phyloP scores from a whole-genome alignment of 2,797 vertebrate genomes.

The Heterohyrax brucei region DNA sequence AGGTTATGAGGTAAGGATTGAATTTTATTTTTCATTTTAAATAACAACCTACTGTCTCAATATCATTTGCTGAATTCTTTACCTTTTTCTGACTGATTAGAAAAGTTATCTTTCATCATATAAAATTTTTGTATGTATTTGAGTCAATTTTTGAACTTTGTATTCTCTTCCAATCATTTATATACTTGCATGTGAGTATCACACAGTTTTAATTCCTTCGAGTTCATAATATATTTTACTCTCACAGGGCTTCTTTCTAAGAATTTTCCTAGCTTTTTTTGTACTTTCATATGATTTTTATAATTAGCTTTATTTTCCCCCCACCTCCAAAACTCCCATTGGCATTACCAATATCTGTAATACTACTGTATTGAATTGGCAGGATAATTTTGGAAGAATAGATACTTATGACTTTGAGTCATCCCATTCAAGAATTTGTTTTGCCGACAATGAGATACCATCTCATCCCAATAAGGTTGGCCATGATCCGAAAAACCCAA shows the following conservation, averaged over 20 bases:
- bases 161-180: conserved; percentile 12
- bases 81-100: neutral
- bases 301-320: conserved; percentile 39
- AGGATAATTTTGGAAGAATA: conserved; percentile 18
- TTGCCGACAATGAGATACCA: neutral
- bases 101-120: conserved; percentile 8
- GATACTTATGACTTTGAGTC: neutral
- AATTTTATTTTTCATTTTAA: neutral
- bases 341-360: conserved; percentile 39
- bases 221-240: conserved; percentile 47
- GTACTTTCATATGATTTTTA: neutral
- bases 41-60: too few relatives aligned
- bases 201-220: neutral
- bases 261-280: neutral
- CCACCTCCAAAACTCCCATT: neutral
- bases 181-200: neutral
- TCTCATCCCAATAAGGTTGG: too few relatives aligned
- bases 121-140: neutral
- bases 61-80: too few relatives aligned
- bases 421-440: conserved; percentile 37
- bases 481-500: too few relatives aligned
- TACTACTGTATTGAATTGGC: neutral
- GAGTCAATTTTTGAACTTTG: neutral
- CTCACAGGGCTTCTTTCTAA: neutral
- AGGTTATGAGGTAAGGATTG: neutral